Evolutionary conservation across 2,888 invertebrate species (phyloP), one percentile per base, ranked within the genome.

Genomic region (Hyalella azteca): DNA sequence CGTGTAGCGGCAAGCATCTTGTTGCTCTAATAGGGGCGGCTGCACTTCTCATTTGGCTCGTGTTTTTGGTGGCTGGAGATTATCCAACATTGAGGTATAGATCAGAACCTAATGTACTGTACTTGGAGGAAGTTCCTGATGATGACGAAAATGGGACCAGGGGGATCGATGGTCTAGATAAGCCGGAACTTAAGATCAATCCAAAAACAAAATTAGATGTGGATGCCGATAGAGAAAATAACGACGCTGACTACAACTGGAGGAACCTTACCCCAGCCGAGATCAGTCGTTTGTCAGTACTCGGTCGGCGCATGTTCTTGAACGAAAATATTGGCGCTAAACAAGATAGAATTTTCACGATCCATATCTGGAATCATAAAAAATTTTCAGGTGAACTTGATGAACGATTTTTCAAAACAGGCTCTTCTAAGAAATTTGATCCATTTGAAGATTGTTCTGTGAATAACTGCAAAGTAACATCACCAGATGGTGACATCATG

Each of bases 351-450:
- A 88, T 86, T 3, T 91, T 89, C 86, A 87, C 89, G 81, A 90
- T 92, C 82, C 87, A 92, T 48, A 87, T 92, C 66, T 92, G 92
- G 92, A 90, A 91, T 86, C 88, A 91, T 85, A 92, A 91, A 81
- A 84, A 87, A 0, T 89, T 89, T 85, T n/a, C n/a, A n/a, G n/a
- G n/a, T n/a, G n/a, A n/a, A n/a, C 88, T 92, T 77, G 89, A 91
- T 86, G 88, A 88, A 13, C 89, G 92, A 36, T 91, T 92, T 85
- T 86, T 92, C 26, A 88, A 88, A 83, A 89, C 88, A 60, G 92
- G 89, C 85, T 88, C 89, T 19, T 86, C 87, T 0, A 85, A 87
- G 76, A 87, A 85, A 88, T 87, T 87, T 78, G 89, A 91, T 83
- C 90, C 91, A 0, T 90, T 92, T 86, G 87, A 88, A 40, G 86